A percentile compares a stretch with the other conserved stretches of the same genome.
Evolutionary conservation across 2,888 invertebrate species (phyloP).

Genomic region (Drepanosiphum platanoidis): DNA sequence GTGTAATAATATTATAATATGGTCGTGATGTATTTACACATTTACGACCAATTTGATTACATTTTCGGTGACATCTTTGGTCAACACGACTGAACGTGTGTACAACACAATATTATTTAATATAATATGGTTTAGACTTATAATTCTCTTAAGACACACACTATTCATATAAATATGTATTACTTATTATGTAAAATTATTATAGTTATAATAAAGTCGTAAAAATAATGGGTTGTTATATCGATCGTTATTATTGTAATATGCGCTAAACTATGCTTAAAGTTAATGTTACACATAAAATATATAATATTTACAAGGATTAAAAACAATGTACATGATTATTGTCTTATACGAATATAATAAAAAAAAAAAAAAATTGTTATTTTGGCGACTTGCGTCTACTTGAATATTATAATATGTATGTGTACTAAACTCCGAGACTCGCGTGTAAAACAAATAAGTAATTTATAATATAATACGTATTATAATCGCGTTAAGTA

Average conservation of each 20-base stretch:
- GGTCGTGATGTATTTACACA: slow-evolving; percentile 5
- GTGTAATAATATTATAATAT: slow-evolving; percentile 18
- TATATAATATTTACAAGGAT: slow-evolving; percentile 57
- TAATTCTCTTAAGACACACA: slow-evolving; percentile 55
- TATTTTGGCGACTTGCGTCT: neutral
- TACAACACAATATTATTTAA: slow-evolving; percentile 12
- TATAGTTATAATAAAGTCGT: neutral
- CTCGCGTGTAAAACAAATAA: neutral
- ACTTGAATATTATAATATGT: neutral
- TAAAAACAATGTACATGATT: slow-evolving; percentile 48
- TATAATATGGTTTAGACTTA: slow-evolving; percentile 54
- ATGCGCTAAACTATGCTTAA: slow-evolving; percentile 13
- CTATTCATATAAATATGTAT: slow-evolving; percentile 6
- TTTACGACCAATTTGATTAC: slow-evolving; percentile 35
- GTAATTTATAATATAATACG: neutral
- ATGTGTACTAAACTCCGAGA: neutral
- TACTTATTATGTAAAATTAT: slow-evolving; percentile 14
- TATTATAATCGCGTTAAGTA: neutral
- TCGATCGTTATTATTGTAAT: slow-evolving; percentile 13
- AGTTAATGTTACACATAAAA: slow-evolving; percentile 29
- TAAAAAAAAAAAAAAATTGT: neutral
- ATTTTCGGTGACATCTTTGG: neutral
- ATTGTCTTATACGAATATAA: neutral
- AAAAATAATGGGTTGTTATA: neutral
- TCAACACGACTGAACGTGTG: slow-evolving; percentile 20